phyloP scores from a whole-genome alignment of 37 sponge, comb jelly and placozoan genomes.

The Diacarnus erythraeanus region DNA sequence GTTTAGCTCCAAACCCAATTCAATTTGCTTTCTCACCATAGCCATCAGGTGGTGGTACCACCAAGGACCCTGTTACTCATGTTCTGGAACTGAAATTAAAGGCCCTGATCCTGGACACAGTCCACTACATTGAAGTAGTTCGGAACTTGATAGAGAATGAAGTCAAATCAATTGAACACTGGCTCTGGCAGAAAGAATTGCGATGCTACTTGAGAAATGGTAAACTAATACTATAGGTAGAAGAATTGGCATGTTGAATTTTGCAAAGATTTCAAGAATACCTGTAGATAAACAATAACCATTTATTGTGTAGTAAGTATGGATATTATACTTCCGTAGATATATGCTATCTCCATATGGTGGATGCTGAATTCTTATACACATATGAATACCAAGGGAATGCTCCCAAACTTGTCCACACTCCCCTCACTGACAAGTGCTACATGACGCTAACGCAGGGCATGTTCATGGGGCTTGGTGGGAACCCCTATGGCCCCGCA shows the following conservation, averaged over 20 bases:
- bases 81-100: slow-evolving; percentile 82
- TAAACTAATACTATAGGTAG: background rate
- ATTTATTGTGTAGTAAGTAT: too few species aligned
- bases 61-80: slow-evolving; percentile 11
- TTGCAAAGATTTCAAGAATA: too few species aligned
- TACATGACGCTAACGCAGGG: slow-evolving; percentile 98
- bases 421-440: slow-evolving; percentile 99
- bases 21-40: background rate
- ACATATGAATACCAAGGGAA: slow-evolving; percentile 99
- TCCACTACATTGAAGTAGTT: slow-evolving; percentile 90
- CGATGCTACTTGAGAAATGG: slow-evolving; percentile 78
- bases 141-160: slow-evolving; percentile 31
- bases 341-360: slow-evolving; percentile 74
- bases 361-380: slow-evolving; percentile 93
- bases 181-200: slow-evolving; percentile 98
- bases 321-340: slow-evolving; percentile 31
- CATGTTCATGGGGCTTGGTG: slow-evolving; percentile 96
- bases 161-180: slow-evolving; percentile 54
- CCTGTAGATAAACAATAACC: too few species aligned
- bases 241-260: too few species aligned
- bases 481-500: slow-evolving; percentile 99
- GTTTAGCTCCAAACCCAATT: too few species aligned
- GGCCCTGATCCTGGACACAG: slow-evolving; percentile 91
- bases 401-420: slow-evolving; percentile 98
- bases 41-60: slow-evolving; percentile 9